A percentile compares a stretch with the other conserved stretches of the same genome.
These are phyloP conservation scores for Danio jaintianensis DNA, from an alignment of 2,797 vertebrate species.

Conservation along the genomic window DNA sequence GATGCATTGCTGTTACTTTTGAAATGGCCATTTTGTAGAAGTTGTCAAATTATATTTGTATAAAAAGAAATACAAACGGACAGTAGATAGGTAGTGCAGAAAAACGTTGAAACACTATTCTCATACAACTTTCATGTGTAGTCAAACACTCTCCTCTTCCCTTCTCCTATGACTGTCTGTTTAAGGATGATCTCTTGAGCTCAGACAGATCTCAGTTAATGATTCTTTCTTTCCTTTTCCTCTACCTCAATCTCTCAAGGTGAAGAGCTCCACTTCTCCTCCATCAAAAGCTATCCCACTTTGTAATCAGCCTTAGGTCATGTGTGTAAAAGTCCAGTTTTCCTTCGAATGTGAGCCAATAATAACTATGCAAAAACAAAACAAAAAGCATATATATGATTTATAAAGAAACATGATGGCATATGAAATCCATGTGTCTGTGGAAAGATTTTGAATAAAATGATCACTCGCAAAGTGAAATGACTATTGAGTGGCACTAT, in stretches of 20 bases:
- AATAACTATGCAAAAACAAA: not conserved
- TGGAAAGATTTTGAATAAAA: too few species aligned
- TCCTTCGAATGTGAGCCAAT: not conserved
- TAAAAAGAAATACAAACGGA: too few species aligned
- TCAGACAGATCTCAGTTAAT: slow-evolving; percentile 21
- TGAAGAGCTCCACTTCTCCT: slow-evolving; percentile 11
- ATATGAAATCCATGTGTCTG: too few species aligned
- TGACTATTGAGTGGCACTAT: too few species aligned
- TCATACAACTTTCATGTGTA: slow-evolving; percentile 3
- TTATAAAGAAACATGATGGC: too few species aligned
- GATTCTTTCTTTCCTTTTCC: not conserved
- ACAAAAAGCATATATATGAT: too few species aligned
- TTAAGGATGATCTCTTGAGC: slow-evolving; percentile 10
- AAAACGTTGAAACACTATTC: not conserved
- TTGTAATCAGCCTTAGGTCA: slow-evolving; percentile 25
- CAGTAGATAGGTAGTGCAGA: too few species aligned
- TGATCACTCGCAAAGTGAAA: too few species aligned
- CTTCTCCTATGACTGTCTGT: slow-evolving; percentile 2
- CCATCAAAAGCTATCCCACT: not conserved
- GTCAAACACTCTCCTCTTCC: not conserved
- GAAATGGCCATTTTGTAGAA: too few species aligned
- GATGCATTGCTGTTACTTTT: too few species aligned
- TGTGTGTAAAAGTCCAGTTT: not conserved
- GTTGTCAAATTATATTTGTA: too few species aligned
- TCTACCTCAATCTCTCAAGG: slow-evolving; percentile 23